Conservation (phyloP, 1,140 invertebrate genomes). For the Saxidomus purpurata region DNA sequence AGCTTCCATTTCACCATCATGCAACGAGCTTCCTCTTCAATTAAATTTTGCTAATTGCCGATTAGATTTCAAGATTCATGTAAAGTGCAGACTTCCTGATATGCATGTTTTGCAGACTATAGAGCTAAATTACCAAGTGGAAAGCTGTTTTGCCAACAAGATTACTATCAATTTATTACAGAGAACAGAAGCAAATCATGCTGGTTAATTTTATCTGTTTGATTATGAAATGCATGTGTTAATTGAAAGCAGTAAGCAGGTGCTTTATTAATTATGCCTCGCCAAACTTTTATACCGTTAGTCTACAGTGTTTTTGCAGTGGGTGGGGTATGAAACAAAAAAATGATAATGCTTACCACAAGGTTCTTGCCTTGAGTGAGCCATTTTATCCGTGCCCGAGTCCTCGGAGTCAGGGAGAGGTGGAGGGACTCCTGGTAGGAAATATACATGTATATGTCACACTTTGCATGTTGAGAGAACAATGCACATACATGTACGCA, state of each 20-base stretch:
- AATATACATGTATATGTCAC: constrained; percentile 36
- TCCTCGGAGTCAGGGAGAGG: constrained; percentile 9
- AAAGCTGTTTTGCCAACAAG: too few relatives aligned
- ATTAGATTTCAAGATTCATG: too few relatives aligned
- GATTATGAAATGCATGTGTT: neutral
- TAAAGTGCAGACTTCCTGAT: too few relatives aligned
- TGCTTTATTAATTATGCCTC: neutral
- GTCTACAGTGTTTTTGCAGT: neutral
- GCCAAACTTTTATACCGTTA: neutral
- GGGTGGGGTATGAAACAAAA: neutral
- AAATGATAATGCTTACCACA: constrained; percentile 45
- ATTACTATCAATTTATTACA: neutral
- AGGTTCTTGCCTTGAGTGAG: neutral
- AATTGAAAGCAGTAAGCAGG: neutral
- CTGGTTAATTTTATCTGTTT: neutral
- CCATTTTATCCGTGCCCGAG: neutral
- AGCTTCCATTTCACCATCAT: too few relatives aligned
- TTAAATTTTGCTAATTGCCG: too few relatives aligned
- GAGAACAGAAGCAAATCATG: neutral
- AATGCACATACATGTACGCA: constrained; percentile 34
- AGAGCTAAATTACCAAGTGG: too few relatives aligned
- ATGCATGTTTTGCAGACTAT: too few relatives aligned
- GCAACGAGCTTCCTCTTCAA: too few relatives aligned
- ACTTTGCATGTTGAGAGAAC: neutral
- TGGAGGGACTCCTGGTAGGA: constrained; percentile 3